phyloP scores from a whole-genome alignment of 2,113 vertebrate species.

The Etheostoma spectabile region DNA sequence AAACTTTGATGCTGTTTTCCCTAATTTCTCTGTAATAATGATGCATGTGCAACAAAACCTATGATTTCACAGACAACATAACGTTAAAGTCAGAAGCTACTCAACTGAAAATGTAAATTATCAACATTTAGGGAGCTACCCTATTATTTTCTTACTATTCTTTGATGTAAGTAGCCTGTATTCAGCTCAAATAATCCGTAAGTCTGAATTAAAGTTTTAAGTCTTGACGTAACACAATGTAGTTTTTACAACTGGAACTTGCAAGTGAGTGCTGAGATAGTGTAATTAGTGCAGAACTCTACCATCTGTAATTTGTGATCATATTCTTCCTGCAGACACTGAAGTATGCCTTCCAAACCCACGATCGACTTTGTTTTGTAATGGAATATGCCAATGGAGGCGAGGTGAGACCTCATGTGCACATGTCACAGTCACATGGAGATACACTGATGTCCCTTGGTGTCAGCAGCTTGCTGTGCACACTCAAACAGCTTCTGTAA shows the following conservation, averaged over 20 bases:
- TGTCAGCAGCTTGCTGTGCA: neutral
- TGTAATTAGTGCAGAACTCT: neutral
- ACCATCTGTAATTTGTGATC: neutral
- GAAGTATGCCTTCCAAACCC: constrained; percentile 93
- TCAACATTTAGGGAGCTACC: neutral
- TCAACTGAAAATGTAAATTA: neutral
- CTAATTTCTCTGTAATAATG: neutral
- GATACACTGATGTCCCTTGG: neutral
- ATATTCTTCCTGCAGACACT: constrained; percentile 79
- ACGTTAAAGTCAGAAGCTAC: neutral
- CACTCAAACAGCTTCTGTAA: neutral
- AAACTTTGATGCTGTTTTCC: neutral
- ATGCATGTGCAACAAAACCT: neutral
- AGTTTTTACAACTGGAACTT: neutral
- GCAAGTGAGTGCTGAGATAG: neutral
- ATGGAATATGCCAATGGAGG: constrained; percentile 95
- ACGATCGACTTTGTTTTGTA: constrained; percentile 92
- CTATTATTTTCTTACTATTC: neutral
- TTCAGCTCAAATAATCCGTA: neutral
- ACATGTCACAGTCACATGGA: neutral
- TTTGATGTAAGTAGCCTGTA: neutral
- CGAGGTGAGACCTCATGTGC: constrained; percentile 82
- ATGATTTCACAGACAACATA: neutral
- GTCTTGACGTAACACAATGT: neutral
- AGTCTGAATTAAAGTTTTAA: no score